Evolutionary conservation across 2,113 vertebrate species (phyloP).

Genomic region (Hystrix brachyura): DNA sequence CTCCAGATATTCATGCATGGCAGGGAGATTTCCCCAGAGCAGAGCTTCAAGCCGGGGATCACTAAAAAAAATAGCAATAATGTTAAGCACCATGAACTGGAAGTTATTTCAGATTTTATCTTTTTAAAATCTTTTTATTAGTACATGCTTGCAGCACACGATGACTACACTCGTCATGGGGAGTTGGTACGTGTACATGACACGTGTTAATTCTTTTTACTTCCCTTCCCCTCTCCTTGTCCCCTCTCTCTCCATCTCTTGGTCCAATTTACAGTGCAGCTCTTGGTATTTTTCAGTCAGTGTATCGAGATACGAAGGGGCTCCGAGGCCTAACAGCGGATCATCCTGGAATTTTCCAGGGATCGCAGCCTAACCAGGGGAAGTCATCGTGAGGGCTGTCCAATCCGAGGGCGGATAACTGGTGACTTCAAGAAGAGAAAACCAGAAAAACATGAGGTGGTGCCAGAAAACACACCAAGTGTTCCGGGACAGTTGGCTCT

Average conservation of each 20-base stretch:
- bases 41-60: neutral
- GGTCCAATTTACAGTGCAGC: neutral
- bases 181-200: neutral
- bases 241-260: neutral
- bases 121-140: neutral
- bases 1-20: neutral
- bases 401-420: constrained; percentile 50
- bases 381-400: constrained; percentile 57
- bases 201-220: neutral
- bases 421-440: constrained; percentile 70
- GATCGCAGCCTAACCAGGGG: constrained; percentile 39
- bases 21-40: neutral
- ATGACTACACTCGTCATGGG: neutral
- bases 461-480: constrained; percentile 70
- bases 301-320: constrained; percentile 19
- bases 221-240: neutral
- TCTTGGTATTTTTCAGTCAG: constrained; percentile 5
- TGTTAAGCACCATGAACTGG: neutral
- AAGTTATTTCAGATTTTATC: constrained; percentile 33
- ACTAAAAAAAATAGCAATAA: neutral
- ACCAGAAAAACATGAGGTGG: constrained; percentile 71
- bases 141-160: neutral
- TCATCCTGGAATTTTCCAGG: constrained; percentile 76
- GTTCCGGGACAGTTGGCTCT: constrained; percentile 62
- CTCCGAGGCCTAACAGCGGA: neutral